Base-by-base conservation (phyloP, 1,140 invertebrate genomes). In the Psilanteris sp. region DNA sequence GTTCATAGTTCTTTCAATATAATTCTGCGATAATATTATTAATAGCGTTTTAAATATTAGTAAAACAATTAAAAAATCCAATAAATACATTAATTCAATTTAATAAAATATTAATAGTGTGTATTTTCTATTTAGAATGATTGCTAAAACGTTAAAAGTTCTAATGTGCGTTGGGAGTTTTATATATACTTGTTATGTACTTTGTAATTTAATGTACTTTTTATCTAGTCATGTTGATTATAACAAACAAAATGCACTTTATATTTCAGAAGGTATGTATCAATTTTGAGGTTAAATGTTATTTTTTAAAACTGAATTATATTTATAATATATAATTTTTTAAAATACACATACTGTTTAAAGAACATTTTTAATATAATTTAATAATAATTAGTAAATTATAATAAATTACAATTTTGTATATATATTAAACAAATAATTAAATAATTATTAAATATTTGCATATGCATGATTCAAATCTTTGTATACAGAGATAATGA, bases 161-260 rank as follows among this genome's bases (percentile, higher is more conserved):
- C 0, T 29, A 22, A 8, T 81, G 3, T 83, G 85, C 4, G 18
- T 27, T 0, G 41, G 7, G 14, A 84, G 84, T 67, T 86, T 87
- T 72, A 32, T 84, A 1, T 88, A 87, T 16, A 87, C 85, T n/a
- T 83, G 80, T 54, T 87, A 83, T 48, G 70, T 85, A 48, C 64
- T 87, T 4, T 83, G 75, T 34, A 79, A 77, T 36, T 78, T 88
- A 3, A 83, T 82, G 31, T 82, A 84, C 74, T 88, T 88, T 31
- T 73, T 86, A 8, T 88, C 86, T 5, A 72, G 26, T 57, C 78
- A 81, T 10, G 77, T 48, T 52, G 66, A 79, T 43, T 14, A 64
- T 39, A 44, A 77, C n/a, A n/a, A n/a, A 31, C 54, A 76, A 10
- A 34, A 43, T 9, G 18, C 46, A 4, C 7, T 43, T 59, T 24